phyloP scores from a whole-genome alignment of 2,113 vertebrate species.

The Lanius ludovicianus region DNA sequence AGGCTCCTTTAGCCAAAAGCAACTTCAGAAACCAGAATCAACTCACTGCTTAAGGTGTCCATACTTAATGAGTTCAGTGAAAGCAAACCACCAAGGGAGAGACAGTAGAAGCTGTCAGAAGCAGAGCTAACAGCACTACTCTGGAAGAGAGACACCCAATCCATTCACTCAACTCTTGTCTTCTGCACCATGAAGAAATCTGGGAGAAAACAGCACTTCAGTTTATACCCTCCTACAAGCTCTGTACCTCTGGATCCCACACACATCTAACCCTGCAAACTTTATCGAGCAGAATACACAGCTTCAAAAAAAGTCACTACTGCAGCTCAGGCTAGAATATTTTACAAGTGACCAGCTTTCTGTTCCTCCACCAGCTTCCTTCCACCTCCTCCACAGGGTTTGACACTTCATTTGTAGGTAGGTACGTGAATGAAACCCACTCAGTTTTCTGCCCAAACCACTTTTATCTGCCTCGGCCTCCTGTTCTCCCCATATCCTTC shows the following conservation, averaged over 20 bases:
- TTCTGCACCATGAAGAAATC: neutral
- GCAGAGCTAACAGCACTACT: neutral
- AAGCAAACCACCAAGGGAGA: neutral
- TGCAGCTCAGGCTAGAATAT: fast-evolving
- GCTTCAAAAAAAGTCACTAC: neutral
- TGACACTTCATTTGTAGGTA: neutral
- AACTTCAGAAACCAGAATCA: neutral
- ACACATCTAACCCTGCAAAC: neutral
- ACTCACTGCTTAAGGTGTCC: neutral
- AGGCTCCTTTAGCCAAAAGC: neutral
- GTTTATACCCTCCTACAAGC: neutral
- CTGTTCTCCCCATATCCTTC: neutral
- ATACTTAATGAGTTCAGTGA: neutral
- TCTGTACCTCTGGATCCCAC: neutral
- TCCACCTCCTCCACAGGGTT: neutral
- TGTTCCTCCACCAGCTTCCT: neutral
- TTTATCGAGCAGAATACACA: neutral
- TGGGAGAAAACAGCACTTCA: neutral
- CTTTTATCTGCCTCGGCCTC: neutral
- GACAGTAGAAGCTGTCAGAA: neutral
- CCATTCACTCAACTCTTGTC: neutral
- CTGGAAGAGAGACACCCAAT: neutral
- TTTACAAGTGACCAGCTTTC: neutral
- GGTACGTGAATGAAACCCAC: neutral
- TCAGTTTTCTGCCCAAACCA: neutral